Conservation (phyloP, 2,113 vertebrate genomes). For the Trichomycterus rosablanca region DNA sequence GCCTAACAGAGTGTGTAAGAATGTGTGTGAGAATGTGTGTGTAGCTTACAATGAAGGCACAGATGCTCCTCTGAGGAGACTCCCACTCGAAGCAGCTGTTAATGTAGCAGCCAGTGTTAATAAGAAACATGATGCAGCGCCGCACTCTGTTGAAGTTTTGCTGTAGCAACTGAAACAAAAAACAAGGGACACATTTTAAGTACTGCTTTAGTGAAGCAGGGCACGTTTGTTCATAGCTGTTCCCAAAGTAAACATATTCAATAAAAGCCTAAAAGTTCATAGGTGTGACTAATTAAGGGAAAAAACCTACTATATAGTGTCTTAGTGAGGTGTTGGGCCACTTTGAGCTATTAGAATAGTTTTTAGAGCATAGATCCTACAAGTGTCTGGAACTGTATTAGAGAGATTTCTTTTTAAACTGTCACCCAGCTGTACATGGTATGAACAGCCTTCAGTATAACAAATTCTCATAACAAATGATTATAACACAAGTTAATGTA, state of each 20-base stretch:
- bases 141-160: slow-evolving; percentile 88
- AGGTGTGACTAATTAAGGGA: too few relatives aligned
- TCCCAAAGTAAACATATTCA: too few relatives aligned
- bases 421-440: too few relatives aligned
- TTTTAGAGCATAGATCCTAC: too few relatives aligned
- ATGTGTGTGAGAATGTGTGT: slow-evolving; percentile 17
- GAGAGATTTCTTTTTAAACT: too few relatives aligned
- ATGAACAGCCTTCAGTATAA: not conserved
- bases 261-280: too few relatives aligned
- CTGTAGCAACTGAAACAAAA: slow-evolving; percentile 80
- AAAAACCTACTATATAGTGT: too few relatives aligned
- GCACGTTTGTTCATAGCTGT: too few relatives aligned
- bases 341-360: too few relatives aligned
- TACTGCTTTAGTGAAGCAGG: too few relatives aligned
- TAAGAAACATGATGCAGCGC: slow-evolving; percentile 84
- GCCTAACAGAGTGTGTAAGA: not conserved
- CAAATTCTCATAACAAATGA: not conserved
- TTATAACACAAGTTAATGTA: slow-evolving; percentile 10
- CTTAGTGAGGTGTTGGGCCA: too few relatives aligned
- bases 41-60: slow-evolving; percentile 88
- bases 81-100: slow-evolving; percentile 99
- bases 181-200: slow-evolving; percentile 23
- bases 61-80: slow-evolving; percentile 93
- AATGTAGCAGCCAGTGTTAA: slow-evolving; percentile 86
- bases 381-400: too few relatives aligned